A percentile compares a stretch with the other conserved stretches of the same genome.
These are phyloP conservation scores for Labeo rohita DNA, from an alignment of 2,113 vertebrate genomes.

Conservation along the genomic window DNA sequence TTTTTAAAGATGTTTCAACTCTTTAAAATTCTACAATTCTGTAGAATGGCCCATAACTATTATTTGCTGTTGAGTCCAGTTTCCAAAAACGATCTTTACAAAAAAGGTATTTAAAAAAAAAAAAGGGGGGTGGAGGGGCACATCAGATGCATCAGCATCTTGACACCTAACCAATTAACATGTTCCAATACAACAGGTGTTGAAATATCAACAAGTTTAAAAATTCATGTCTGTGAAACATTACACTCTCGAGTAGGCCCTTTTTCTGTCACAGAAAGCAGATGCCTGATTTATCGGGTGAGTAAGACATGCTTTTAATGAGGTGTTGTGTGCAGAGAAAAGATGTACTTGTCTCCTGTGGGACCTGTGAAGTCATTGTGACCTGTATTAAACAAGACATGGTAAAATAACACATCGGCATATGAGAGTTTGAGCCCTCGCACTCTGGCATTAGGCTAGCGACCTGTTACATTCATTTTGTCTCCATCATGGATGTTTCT, in stretches of 20 bases:
- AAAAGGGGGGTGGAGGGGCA: no score
- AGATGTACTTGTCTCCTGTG: slow-evolving; percentile 25
- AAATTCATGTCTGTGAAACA: slow-evolving; percentile 70
- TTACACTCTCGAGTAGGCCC: slow-evolving; percentile 70
- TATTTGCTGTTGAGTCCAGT: slow-evolving; percentile 73
- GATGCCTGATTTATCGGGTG: slow-evolving; percentile 55
- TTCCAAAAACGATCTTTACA: slow-evolving; percentile 77
- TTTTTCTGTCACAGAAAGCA: slow-evolving; percentile 56
- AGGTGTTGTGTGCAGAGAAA: slow-evolving; percentile 21
- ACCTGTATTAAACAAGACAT: slow-evolving; percentile 24
- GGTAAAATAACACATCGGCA: not conserved
- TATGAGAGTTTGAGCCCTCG: not conserved
- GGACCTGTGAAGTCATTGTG: slow-evolving; percentile 30
- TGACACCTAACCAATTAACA: not conserved
- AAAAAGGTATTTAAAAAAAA: slow-evolving; percentile 59
- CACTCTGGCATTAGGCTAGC: not conserved
- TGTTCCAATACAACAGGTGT: slow-evolving; percentile 51
- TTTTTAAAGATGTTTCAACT: no score
- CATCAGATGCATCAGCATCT: not conserved
- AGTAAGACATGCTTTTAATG: slow-evolving; percentile 40
- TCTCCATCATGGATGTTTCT: not conserved
- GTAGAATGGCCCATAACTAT: slow-evolving; percentile 64
- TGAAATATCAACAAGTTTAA: slow-evolving; percentile 64
- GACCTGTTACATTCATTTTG: slow-evolving; percentile 14
- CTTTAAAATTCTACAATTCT: no score